phyloP scores from a whole-genome alignment of 2,113 vertebrate genomes.

The Myocastor coypus region DNA sequence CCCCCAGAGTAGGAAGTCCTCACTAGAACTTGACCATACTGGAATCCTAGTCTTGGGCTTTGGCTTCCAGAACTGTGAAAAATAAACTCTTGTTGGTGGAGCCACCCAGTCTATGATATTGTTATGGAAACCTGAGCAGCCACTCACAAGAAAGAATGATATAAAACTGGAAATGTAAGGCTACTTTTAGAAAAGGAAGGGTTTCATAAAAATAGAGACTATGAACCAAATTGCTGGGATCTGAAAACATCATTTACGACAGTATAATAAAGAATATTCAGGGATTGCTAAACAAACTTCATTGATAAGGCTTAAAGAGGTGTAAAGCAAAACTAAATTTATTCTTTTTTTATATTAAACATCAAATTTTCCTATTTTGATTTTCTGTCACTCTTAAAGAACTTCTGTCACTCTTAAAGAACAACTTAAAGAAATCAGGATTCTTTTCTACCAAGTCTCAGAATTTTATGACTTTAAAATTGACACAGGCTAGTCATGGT shows the following conservation, averaged over 20 bases:
- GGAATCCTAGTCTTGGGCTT: background rate
- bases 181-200: background rate
- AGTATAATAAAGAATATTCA: background rate
- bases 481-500: background rate
- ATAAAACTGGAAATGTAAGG: background rate
- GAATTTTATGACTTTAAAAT: background rate
- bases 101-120: background rate
- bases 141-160: background rate
- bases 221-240: background rate
- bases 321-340: background rate
- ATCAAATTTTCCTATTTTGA: background rate
- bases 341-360: background rate
- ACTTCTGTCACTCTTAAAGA: background rate
- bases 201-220: slow-evolving; percentile 19
- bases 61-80: background rate
- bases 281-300: background rate
- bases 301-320: background rate
- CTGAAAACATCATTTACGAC: background rate
- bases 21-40: background rate
- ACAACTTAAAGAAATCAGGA: background rate
- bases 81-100: background rate
- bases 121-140: background rate
- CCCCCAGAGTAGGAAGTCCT: background rate
- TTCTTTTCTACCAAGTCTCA: background rate
- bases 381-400: background rate